phyloP scores from a whole-genome alignment of 2,888 invertebrate species.

The Iselma pallidipennis region DNA sequence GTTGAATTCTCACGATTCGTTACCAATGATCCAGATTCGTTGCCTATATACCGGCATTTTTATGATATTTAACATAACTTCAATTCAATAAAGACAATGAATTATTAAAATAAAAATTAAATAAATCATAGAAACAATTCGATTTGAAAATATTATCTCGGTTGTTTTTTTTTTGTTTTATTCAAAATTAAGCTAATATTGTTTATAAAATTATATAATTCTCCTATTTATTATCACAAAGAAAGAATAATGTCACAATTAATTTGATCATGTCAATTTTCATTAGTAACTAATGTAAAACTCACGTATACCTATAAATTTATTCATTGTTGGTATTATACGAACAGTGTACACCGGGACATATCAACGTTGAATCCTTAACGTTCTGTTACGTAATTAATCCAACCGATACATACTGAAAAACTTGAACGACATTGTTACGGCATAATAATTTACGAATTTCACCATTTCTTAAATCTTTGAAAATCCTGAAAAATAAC shows the following conservation, averaged over 20 bases:
- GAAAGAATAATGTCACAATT: not conserved
- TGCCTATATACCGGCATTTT: constrained; percentile 7
- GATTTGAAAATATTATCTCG: too few species aligned
- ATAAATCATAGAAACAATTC: too few species aligned
- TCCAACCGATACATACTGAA: too few species aligned
- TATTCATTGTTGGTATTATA: constrained; percentile 1
- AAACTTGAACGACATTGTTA: too few species aligned
- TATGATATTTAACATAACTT: not conserved
- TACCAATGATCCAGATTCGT: constrained; percentile 39
- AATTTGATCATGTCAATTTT: not conserved
- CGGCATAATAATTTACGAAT: too few species aligned
- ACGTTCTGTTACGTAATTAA: too few species aligned
- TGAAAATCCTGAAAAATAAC: too few species aligned
- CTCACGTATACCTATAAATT: not conserved
- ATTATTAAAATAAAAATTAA: too few species aligned
- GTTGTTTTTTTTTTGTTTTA: not conserved
- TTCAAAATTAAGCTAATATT: too few species aligned
- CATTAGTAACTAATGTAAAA: not conserved
- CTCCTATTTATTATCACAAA: not conserved
- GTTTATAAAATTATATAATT: not conserved
- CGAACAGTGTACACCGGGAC: not conserved
- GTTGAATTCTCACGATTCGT: constrained; percentile 40
- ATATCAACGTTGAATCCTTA: not conserved
- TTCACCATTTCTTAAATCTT: too few species aligned
- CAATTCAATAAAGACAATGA: not conserved